A percentile compares a stretch with the other conserved stretches of the same genome.
Conservation (phyloP, 2,113 vertebrate genomes). For the Lonchura striata region DNA sequence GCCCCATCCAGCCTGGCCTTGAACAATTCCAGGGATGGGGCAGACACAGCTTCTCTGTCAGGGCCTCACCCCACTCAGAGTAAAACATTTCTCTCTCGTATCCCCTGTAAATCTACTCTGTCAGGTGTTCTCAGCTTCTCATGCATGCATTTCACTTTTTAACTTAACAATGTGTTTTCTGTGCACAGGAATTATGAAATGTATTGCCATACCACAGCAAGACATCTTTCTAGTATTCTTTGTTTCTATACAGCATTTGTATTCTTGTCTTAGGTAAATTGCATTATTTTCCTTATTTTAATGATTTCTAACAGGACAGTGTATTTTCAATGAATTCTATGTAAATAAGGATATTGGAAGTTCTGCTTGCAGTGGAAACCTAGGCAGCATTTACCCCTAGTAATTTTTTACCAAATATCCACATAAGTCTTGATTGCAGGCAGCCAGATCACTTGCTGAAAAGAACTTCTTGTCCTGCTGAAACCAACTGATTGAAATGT, state of each 20-base stretch:
- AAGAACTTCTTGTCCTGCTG: not conserved
- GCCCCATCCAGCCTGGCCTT: not conserved
- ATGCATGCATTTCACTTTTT: not conserved
- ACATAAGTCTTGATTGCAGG: not conserved
- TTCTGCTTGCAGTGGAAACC: not conserved
- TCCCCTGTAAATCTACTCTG: too few species aligned
- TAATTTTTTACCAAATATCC: not conserved
- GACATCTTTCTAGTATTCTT: not conserved
- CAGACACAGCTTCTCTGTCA: not conserved
- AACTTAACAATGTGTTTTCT: not conserved
- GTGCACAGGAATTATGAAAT: not conserved
- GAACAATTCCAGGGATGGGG: not conserved
- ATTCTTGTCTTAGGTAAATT: not conserved
- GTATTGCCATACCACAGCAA: not conserved
- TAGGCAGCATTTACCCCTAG: not conserved
- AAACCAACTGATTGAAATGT: not conserved
- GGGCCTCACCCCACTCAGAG: accelerated
- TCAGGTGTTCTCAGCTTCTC: not conserved
- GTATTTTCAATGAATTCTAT: not conserved
- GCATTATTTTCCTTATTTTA: not conserved
- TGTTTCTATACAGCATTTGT: not conserved
- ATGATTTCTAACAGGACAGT: not conserved
- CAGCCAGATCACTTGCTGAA: not conserved
- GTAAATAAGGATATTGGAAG: not conserved
- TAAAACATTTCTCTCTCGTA: not conserved